Conservation (phyloP, 2,797 vertebrate species). For the Merluccius polli region DNA sequence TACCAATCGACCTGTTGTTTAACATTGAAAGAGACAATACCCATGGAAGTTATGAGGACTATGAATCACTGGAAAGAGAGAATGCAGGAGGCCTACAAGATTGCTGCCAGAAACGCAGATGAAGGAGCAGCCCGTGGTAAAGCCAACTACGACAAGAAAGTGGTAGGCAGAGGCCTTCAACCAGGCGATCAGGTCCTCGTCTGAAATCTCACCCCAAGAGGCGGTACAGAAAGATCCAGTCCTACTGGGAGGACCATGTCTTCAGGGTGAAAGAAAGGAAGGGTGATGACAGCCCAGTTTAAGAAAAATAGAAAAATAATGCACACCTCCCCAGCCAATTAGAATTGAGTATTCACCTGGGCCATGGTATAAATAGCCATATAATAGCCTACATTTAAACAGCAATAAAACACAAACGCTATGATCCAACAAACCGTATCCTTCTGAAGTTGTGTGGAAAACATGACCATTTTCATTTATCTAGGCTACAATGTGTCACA, state of each 20-base stretch:
- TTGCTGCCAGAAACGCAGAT: conserved; percentile 4
- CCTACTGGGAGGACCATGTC: background rate
- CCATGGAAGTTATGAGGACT: conserved; percentile 3
- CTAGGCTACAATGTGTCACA: too few relatives aligned
- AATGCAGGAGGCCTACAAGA: conserved; percentile 27
- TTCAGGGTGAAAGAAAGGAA: background rate
- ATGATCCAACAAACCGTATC: too few relatives aligned
- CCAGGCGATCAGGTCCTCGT: background rate
- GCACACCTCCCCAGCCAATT: too few relatives aligned
- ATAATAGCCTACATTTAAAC: too few relatives aligned
- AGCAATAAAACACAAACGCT: too few relatives aligned
- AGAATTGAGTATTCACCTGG: too few relatives aligned
- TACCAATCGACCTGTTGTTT: conserved; percentile 20
- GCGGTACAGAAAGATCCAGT: background rate
- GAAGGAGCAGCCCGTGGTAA: conserved; percentile 14
- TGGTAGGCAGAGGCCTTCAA: background rate
- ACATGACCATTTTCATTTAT: too few relatives aligned
- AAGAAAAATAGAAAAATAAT: too few relatives aligned
- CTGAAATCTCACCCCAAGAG: too few relatives aligned
- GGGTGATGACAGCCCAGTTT: background rate
- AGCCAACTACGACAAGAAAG: background rate
- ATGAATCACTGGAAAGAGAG: conserved; percentile 16
- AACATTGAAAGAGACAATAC: background rate
- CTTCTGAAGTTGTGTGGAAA: too few relatives aligned
- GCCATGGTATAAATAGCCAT: too few relatives aligned